Percentiles rank a stretch among this genome's conserved stretches.
Conservation (phyloP, 2,888 invertebrate genomes). For the Cephus nigrinus region DNA sequence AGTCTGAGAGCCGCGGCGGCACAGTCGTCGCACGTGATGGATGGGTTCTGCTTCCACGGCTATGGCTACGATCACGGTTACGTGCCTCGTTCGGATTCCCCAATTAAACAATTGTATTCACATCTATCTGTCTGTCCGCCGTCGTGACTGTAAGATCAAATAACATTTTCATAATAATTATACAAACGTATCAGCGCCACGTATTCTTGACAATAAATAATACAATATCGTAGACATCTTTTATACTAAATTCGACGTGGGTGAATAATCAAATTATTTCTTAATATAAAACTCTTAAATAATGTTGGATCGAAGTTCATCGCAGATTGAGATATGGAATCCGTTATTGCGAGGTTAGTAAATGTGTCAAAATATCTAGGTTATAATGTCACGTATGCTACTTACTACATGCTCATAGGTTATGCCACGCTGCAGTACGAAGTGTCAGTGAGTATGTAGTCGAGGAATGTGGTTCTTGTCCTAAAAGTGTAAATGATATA, state of each 20-base stretch:
- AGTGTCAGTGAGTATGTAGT: background rate
- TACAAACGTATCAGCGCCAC: background rate
- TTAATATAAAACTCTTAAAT: background rate
- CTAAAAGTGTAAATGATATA: background rate
- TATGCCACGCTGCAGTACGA: background rate
- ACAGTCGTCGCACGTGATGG: conserved; percentile 45
- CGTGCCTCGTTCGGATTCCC: conserved; percentile 54
- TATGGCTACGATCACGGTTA: conserved; percentile 40
- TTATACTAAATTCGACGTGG: background rate
- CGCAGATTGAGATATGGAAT: background rate
- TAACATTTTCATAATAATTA: background rate
- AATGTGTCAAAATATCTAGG: background rate
- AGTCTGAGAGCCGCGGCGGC: conserved; percentile 23
- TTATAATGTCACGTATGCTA: background rate
- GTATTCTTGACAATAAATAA: background rate
- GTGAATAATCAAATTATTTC: background rate
- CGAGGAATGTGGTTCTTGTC: background rate
- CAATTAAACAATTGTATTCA: conserved; percentile 65
- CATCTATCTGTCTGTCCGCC: conserved; percentile 54
- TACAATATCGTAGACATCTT: background rate
- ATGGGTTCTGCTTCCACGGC: conserved; percentile 37
- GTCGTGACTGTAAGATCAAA: conserved; percentile 11
- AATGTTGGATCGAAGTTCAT: background rate
- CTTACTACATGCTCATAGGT: background rate
- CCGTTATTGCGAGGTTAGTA: background rate